These are phyloP conservation scores for Standfussiana lucernea DNA, from an alignment of 2,888 invertebrate species.

Conservation along the genomic window DNA sequence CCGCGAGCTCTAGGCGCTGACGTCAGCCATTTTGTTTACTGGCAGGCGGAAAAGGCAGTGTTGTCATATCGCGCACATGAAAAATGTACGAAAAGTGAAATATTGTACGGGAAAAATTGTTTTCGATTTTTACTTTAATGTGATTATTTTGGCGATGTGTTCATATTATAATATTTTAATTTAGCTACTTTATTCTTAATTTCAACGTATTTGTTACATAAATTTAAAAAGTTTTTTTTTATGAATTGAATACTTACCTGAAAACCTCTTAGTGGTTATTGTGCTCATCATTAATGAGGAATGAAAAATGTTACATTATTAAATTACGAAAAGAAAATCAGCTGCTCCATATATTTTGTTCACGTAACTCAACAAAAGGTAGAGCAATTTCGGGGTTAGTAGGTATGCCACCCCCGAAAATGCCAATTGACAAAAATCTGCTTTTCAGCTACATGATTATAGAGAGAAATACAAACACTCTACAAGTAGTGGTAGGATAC, in stretches of 20 bases:
- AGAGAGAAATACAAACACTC: not conserved
- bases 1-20: conserved; percentile 69
- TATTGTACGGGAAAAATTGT: not conserved
- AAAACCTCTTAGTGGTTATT: not conserved
- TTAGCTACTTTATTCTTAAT: no score
- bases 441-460: no score
- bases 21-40: conserved; percentile 82
- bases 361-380: not conserved
- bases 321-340: not conserved
- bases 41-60: conserved; percentile 41
- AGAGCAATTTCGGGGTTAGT: not conserved
- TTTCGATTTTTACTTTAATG: not conserved
- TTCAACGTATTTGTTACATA: no score
- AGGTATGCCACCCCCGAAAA: no score
- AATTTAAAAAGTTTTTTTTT: no score
- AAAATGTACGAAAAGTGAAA: conserved; percentile 31
- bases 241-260: not conserved
- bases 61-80: conserved; percentile 36
- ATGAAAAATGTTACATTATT: no score
- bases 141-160: not conserved
- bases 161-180: no score
- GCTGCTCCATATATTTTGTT: not conserved
- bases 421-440: no score
- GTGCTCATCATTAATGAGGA: not conserved
- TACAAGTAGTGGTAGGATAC: not conserved